Evolutionary conservation across 1,140 invertebrate species (phyloP).

Genomic region (Tetraneura akinire): DNA sequence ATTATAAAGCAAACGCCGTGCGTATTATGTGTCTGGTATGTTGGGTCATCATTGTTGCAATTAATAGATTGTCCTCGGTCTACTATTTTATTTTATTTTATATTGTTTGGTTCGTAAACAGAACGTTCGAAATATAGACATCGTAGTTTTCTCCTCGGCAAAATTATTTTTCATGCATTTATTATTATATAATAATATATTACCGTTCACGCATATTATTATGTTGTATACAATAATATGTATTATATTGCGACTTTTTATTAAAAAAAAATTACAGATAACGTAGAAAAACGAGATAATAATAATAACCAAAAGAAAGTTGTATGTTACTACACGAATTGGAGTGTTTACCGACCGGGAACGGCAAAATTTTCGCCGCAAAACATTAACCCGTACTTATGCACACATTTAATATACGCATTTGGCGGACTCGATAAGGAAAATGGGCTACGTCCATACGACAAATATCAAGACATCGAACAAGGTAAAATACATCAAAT

Average conservation of each 20-base stretch:
- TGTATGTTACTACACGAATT: slow-evolving; percentile 93
- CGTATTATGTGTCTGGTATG: neutral
- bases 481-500: slow-evolving; percentile 72
- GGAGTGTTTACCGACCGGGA: slow-evolving; percentile 86
- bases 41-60: neutral
- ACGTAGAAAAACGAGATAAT: slow-evolving; percentile 49
- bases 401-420: slow-evolving; percentile 92
- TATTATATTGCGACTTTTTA: too few relatives aligned
- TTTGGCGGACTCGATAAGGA: slow-evolving; percentile 91
- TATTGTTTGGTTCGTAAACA: too few relatives aligned
- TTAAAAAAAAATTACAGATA: slow-evolving; percentile 52
- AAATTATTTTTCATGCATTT: too few relatives aligned
- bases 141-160: too few relatives aligned
- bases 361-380: slow-evolving; percentile 89
- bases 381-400: slow-evolving; percentile 94
- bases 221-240: too few relatives aligned
- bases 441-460: slow-evolving; percentile 85
- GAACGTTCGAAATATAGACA: too few relatives aligned
- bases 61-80: neutral
- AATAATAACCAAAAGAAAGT: slow-evolving; percentile 63
- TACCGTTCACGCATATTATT: too few relatives aligned
- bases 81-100: too few relatives aligned
- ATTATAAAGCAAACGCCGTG: neutral
- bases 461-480: slow-evolving; percentile 93
- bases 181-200: too few relatives aligned